Evolutionary conservation across 2,797 vertebrate species (phyloP).

Genomic region (Halcyon chelicuti): DNA sequence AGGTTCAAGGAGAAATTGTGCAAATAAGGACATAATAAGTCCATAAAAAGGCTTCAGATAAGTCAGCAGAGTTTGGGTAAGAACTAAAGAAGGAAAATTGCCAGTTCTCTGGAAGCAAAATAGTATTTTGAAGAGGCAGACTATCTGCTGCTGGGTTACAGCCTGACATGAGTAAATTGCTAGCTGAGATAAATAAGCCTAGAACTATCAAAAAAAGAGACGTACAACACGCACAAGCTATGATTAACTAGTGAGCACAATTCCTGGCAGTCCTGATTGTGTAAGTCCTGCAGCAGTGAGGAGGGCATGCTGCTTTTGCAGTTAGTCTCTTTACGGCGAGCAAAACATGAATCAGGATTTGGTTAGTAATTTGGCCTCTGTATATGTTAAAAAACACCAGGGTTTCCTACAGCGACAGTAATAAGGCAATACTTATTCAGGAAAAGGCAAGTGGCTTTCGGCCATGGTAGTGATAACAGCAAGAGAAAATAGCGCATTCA

Average conservation of each 20-base stretch:
- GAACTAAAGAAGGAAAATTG: conserved; percentile 57
- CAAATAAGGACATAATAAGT: background rate
- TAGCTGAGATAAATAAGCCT: conserved; percentile 69
- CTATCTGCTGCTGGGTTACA: conserved; percentile 55
- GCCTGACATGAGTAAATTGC: conserved; percentile 67
- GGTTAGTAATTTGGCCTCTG: background rate
- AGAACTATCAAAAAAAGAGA: conserved; percentile 31
- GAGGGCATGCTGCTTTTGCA: background rate
- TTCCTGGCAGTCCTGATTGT: background rate
- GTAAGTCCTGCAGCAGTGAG: background rate
- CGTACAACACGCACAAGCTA: background rate
- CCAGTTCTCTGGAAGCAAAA: conserved; percentile 64
- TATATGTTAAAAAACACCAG: background rate
- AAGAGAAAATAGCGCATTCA: background rate
- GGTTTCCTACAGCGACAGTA: background rate
- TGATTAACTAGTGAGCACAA: conserved; percentile 48
- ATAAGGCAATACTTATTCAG: background rate
- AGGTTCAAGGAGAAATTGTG: background rate
- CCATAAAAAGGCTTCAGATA: conserved; percentile 25
- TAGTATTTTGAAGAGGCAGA: conserved; percentile 69
- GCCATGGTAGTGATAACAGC: background rate
- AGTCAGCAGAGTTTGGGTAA: conserved; percentile 57
- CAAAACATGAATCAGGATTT: background rate
- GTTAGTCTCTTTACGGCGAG: background rate
- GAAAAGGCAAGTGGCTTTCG: background rate